Evolutionary conservation across 2,113 vertebrate genomes (phyloP).

Genomic region (Callipepla californica): DNA sequence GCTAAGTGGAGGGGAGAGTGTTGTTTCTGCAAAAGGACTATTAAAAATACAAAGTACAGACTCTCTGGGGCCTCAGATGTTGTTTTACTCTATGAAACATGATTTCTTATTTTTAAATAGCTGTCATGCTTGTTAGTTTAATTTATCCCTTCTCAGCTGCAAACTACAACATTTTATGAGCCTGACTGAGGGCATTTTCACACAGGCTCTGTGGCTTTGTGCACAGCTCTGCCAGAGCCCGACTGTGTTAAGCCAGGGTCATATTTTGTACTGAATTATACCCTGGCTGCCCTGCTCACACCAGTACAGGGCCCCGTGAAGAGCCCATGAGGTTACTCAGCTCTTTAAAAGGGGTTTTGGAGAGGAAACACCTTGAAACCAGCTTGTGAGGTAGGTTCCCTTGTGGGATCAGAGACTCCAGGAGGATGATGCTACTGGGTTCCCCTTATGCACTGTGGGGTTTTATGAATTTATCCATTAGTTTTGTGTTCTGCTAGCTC

Average conservation of each 20-base stretch:
- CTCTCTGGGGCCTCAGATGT: slow-evolving; percentile 72
- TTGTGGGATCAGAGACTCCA: background rate
- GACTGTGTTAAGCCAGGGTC: slow-evolving; percentile 28
- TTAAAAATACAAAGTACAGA: slow-evolving; percentile 69
- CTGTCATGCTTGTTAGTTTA: slow-evolving; percentile 74
- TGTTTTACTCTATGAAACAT: slow-evolving; percentile 66
- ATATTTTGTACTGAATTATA: slow-evolving; percentile 5
- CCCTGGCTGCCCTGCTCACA: background rate
- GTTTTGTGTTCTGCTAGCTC: background rate
- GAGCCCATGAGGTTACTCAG: slow-evolving; percentile 36
- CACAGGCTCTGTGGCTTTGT: slow-evolving; percentile 27
- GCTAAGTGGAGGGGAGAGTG: slow-evolving; percentile 49
- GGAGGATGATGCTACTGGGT: background rate
- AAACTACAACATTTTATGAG: slow-evolving; percentile 68
- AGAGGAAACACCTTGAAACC: slow-evolving; percentile 46
- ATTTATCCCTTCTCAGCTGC: slow-evolving; percentile 72
- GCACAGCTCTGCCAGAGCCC: slow-evolving; percentile 1
- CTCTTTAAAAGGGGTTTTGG: slow-evolving; percentile 35
- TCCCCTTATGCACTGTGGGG: background rate
- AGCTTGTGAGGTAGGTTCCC: background rate
- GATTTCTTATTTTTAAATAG: slow-evolving; percentile 72
- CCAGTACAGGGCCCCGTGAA: background rate
- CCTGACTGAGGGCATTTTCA: slow-evolving; percentile 56
- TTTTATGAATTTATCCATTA: background rate
- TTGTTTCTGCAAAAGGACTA: slow-evolving; percentile 56